phyloP scores from a whole-genome alignment of 2,888 invertebrate species.

The Volucella inflata region DNA sequence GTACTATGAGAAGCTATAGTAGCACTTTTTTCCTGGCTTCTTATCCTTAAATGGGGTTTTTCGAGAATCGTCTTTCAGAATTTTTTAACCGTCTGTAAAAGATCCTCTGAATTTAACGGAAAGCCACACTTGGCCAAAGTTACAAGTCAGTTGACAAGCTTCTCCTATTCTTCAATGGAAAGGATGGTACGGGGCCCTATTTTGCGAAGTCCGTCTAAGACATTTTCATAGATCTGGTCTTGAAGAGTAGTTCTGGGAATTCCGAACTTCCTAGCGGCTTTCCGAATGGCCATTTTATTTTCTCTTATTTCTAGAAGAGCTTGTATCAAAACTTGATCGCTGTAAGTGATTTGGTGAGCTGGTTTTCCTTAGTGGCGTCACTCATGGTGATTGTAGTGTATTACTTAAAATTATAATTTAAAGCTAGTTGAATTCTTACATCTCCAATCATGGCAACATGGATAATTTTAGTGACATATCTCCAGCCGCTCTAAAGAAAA shows the following conservation, averaged over 20 bases:
- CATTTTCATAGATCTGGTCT: no score
- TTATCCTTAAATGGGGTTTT: slow-evolving; percentile 5
- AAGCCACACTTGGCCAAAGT: slow-evolving; percentile 15
- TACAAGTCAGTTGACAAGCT: slow-evolving; percentile 16
- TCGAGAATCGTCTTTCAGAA: no score
- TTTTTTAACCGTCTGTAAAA: no score
- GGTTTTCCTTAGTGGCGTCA: background rate
- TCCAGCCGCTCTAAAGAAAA: background rate
- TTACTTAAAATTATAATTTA: background rate
- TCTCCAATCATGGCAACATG: background rate
- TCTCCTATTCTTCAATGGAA: slow-evolving; percentile 16
- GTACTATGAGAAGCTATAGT: background rate
- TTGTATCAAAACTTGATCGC: slow-evolving; percentile 9
- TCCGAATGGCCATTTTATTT: no score
- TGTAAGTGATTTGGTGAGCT: background rate
- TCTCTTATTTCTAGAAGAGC: no score
- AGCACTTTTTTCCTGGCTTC: slow-evolving; percentile 19
- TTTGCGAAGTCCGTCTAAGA: no score
- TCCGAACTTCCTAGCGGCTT: no score
- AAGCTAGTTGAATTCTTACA: no score
- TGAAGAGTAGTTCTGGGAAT: no score
- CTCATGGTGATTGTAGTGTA: slow-evolving; percentile 6
- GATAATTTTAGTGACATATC: background rate
- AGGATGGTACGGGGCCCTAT: background rate
- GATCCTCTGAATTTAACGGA: slow-evolving; percentile 8